Base-by-base conservation (phyloP, 2,113 vertebrate genomes). In the Phocoena phocoena region DNA sequence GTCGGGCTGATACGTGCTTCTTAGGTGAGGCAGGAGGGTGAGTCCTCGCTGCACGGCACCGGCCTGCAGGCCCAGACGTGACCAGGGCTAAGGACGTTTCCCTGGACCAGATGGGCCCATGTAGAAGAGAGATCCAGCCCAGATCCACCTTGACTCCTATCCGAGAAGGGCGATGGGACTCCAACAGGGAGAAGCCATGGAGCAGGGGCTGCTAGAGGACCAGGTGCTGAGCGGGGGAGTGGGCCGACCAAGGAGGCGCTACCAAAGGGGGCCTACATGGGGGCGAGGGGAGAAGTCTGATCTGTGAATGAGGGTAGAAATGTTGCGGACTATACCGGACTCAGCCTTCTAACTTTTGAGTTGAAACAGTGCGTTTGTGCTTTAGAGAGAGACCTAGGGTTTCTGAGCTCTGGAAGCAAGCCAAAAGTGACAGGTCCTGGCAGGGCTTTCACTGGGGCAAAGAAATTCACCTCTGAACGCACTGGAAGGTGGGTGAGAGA, bases 231-330 rank as follows among this genome's bases (percentile, higher is more conserved):
- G 62, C 2, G 8, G 0, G 25, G 47, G 13, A 36, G 53, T 12
- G 31, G 60, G 67, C 2, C 0, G 13, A 28, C 1, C 2, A 10
- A 21, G 41, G 58, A n/a, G 2, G 41, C 6, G 0, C 44, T n/a
- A n/a, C 65, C 3, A 2, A 25, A 77, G 25, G 31, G 8, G 7
- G 8, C 23, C 50, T 2, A 0, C 0, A 0, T 36, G 10, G 3
- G 38, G 31, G 36, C 3, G 1, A 50, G 41, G 25, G 47, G 31
- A 86, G 53, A 11, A 18, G 21, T 58, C 70, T 17, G 13, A 20
- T 20, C 7, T 65, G 13, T n/a, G 10, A 67, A 5, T 18, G 23
- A 93, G 28, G 79, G 31, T 0, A 67, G 63, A 38, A 20, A 50
- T 15, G 28, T 50, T 12, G n/a, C 28, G 21, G n/a, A 68, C 63